Percentiles rank a stretch among this genome's conserved stretches.
These are phyloP conservation scores for Threskiornis aethiopicus DNA, from an alignment of 2,797 vertebrate species.

Conservation along the genomic window DNA sequence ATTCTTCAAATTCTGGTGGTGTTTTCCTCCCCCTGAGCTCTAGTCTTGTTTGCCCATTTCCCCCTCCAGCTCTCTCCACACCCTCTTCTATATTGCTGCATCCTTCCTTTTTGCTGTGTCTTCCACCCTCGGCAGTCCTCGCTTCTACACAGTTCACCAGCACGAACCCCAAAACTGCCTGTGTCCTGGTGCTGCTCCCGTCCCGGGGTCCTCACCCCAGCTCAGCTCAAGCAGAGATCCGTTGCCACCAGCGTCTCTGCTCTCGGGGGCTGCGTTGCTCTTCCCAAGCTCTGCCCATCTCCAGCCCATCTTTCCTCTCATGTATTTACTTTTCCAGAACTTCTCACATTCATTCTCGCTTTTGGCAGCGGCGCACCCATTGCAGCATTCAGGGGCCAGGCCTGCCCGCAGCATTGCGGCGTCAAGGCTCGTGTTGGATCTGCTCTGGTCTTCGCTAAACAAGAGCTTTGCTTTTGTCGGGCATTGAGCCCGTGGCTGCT, in stretches of 20 bases:
- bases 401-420: rapidly evolving
- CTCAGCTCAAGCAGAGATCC: background rate
- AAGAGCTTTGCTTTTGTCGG: background rate
- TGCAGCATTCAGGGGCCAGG: background rate
- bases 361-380: background rate
- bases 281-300: background rate
- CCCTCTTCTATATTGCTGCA: background rate
- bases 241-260: background rate
- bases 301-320: background rate
- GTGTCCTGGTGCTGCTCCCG: background rate
- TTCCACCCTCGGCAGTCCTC: background rate
- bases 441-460: background rate
- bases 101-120: background rate
- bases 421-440: rapidly evolving
- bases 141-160: background rate
- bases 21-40: background rate
- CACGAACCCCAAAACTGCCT: rapidly evolving
- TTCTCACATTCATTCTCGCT: background rate
- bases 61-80: background rate
- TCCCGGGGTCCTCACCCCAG: background rate
- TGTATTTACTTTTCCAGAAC: background rate
- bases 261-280: background rate
- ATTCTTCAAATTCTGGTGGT: background rate
- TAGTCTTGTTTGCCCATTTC: background rate
- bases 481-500: background rate